Evolutionary conservation across 2,113 vertebrate species (phyloP).

Genomic region (Ciconia stormi): DNA sequence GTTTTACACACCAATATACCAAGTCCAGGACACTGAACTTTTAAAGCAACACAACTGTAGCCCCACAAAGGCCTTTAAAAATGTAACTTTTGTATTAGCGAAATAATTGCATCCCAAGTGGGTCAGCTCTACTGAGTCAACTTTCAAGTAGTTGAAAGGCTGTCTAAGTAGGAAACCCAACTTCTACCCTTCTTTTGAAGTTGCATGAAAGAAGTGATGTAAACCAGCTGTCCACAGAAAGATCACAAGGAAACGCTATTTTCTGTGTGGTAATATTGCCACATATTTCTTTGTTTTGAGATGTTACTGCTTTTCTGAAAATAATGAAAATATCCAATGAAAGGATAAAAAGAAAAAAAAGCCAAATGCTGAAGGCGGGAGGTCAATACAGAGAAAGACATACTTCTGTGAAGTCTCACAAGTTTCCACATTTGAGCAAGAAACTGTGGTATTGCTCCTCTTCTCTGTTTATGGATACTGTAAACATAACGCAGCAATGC

Average conservation of each 20-base stretch:
- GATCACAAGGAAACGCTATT: neutral
- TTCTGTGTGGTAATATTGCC: neutral
- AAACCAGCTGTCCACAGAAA: conserved; percentile 11
- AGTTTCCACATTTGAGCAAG: neutral
- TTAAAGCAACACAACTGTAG: neutral
- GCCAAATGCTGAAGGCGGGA: neutral
- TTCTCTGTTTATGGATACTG: neutral
- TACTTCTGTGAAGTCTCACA: neutral
- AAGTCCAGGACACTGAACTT: neutral
- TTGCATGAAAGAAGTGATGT: neutral
- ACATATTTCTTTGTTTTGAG: neutral
- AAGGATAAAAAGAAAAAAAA: neutral
- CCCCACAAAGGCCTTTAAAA: neutral
- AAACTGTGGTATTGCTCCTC: neutral
- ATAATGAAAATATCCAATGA: neutral
- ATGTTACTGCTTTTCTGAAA: neutral
- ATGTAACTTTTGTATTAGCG: neutral
- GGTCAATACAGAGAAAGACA: neutral
- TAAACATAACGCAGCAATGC: neutral
- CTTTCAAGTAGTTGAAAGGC: neutral
- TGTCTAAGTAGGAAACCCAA: neutral
- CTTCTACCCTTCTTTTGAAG: neutral
- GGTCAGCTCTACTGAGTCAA: neutral
- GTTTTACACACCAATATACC: neutral
- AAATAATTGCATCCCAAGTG: neutral